Base-by-base conservation (phyloP, 2,797 vertebrate genomes). In the Lophotriccus pileatus region DNA sequence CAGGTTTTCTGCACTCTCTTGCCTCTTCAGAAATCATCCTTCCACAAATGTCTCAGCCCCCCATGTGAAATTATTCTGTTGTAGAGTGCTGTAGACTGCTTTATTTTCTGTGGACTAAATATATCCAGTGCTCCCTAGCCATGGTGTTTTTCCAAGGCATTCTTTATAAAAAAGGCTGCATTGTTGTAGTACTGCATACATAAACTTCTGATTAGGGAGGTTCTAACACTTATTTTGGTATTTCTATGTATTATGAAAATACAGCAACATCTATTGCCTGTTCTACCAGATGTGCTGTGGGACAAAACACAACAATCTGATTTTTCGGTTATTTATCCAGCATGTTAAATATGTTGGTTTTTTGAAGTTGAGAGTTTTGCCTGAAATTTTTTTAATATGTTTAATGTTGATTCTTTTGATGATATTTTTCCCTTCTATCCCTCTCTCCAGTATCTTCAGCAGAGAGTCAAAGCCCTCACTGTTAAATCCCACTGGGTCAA, bases 381-480 rank as follows among this genome's bases (percentile, higher is more conserved):
- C 47, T 80, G 15, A 82, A 17, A 23, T 8, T 56, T 76, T 89
- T 62, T 64, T 1, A 66, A 70, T 30, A 23, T 59, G 6, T 68
- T 36, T 85, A 41, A 39, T 58, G 17, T 64, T 62, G 11, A 4
- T 80, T 6, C 44, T 76, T 79, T 68, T 66, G 28, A 9, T 95
- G 44, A 83, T 67, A 10, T 41, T 82, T 87, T 84, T 32, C 6
- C 10, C 12, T 44, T 82, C n/a, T 70, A 1, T 76, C 67, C 77
- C 46, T 91, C 60, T 75, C 85, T 92, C 34, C 96, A 99, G 99
- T 96, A 97, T 99, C 79, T 99, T 98, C 96, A 88, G 98, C 89
- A 97, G 99, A 96, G 99, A 99, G 25, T 96, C 98, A 43, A 99
- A 99, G 93, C 99, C 98, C 14, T 99, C 98, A 1, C 62, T 99